A percentile compares a stretch with the other conserved stretches of the same genome.
Conservation (phyloP, 2,888 invertebrate species). For the Adela reaumurella region DNA sequence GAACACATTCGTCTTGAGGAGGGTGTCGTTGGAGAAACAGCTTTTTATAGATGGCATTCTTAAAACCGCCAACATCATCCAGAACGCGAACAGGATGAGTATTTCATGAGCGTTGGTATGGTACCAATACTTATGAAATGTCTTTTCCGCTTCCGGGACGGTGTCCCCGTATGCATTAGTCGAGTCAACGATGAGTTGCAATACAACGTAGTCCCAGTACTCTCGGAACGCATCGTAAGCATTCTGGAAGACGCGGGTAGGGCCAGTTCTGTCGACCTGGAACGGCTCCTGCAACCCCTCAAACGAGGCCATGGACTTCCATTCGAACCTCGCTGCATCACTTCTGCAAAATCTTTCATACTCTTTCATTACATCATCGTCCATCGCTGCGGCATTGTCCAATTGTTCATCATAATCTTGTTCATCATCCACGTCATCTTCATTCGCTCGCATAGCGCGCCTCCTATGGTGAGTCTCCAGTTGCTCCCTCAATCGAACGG, state of each 20-base stretch:
- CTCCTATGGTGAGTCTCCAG: background rate
- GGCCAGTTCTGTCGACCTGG: background rate
- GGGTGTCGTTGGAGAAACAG: slow-evolving; percentile 1
- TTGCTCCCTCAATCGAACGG: background rate
- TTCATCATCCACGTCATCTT: too few species aligned
- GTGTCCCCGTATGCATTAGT: background rate
- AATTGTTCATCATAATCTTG: too few species aligned
- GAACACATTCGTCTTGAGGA: slow-evolving; percentile 1
- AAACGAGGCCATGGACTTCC: background rate
- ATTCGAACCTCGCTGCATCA: background rate
- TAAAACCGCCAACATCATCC: slow-evolving; percentile 4
- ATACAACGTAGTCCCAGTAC: background rate
- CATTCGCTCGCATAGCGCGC: background rate
- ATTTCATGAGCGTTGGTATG: slow-evolving; percentile 1
- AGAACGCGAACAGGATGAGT: slow-evolving; percentile 1
- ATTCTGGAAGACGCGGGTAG: background rate
- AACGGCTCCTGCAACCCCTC: background rate
- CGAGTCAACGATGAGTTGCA: background rate
- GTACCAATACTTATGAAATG: background rate
- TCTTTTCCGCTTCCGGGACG: background rate
- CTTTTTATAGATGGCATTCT: background rate
- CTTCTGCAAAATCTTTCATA: background rate
- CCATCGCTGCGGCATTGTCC: too few species aligned
- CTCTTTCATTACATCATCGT: background rate
- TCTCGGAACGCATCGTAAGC: background rate